Conservation (phyloP, 2,888 invertebrate genomes). For the Phortica magna region DNA sequence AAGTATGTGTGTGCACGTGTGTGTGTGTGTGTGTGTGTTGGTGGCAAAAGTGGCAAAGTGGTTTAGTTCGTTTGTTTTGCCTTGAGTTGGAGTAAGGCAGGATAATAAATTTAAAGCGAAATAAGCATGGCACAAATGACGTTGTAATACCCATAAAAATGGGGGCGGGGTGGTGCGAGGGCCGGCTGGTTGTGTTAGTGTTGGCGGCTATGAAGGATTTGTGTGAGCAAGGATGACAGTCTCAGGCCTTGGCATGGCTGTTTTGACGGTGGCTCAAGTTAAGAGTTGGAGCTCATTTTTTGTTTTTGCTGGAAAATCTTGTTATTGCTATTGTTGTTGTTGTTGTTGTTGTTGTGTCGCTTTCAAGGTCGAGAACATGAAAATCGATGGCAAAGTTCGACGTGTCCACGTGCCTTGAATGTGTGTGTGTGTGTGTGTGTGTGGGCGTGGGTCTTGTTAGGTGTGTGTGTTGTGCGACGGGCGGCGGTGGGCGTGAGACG, state of each 20-base stretch:
- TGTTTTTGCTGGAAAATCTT: background rate
- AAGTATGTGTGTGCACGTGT: constrained; percentile 51
- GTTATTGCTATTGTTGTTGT: no score
- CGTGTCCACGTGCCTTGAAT: background rate
- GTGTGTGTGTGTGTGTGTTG: background rate
- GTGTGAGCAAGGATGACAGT: no score
- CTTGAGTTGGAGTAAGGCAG: background rate
- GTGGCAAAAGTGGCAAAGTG: background rate
- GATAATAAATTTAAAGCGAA: constrained; percentile 18
- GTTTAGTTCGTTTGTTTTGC: background rate
- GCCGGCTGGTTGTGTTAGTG: no score
- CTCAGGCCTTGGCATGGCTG: no score
- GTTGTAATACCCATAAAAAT: background rate
- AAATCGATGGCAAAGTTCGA: background rate
- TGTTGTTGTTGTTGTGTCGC: background rate
- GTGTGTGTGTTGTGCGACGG: no score
- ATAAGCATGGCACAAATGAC: background rate
- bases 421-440: no score
- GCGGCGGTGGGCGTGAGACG: no score
- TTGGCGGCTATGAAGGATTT: no score
- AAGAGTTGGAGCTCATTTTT: no score
- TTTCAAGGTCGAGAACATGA: background rate
- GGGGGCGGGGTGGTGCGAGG: no score
- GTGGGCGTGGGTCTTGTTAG: no score
- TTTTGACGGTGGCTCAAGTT: no score